A percentile compares a stretch with the other conserved stretches of the same genome.
These are phyloP conservation scores for Notamacropus eugenii DNA, from an alignment of 2,797 vertebrate genomes.

Conservation along the genomic window DNA sequence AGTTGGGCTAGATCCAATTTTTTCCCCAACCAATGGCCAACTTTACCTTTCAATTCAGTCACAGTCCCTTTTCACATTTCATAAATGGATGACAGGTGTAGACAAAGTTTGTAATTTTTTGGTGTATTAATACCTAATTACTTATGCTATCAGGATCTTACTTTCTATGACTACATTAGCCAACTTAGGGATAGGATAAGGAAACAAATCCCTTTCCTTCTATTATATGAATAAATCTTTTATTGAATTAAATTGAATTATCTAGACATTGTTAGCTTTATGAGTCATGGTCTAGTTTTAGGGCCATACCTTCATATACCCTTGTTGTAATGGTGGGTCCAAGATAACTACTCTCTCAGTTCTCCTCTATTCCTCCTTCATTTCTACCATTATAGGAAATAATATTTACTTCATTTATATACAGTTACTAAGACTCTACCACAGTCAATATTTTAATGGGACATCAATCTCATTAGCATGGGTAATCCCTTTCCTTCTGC, in stretches of 20 bases:
- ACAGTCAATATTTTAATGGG: background rate
- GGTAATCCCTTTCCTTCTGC: background rate
- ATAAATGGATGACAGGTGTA: background rate
- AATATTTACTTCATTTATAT: background rate
- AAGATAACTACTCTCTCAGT: background rate
- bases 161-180: background rate
- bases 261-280: background rate
- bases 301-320: background rate
- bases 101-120: background rate
- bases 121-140: background rate
- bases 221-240: background rate
- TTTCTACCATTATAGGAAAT: background rate
- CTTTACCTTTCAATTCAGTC: background rate
- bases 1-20: background rate
- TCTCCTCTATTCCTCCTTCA: background rate
- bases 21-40: background rate
- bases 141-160: background rate
- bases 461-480: background rate
- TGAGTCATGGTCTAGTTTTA: background rate
- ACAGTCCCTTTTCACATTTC: background rate
- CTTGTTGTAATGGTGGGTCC: background rate
- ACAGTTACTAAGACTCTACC: background rate
- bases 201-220: background rate
- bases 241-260: background rate
- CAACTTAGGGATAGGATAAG: background rate